A percentile compares a stretch with the other conserved stretches of the same genome.
These are phyloP conservation scores for Caranx melampygus DNA, from an alignment of 2,113 vertebrate genomes.

Conservation along the genomic window DNA sequence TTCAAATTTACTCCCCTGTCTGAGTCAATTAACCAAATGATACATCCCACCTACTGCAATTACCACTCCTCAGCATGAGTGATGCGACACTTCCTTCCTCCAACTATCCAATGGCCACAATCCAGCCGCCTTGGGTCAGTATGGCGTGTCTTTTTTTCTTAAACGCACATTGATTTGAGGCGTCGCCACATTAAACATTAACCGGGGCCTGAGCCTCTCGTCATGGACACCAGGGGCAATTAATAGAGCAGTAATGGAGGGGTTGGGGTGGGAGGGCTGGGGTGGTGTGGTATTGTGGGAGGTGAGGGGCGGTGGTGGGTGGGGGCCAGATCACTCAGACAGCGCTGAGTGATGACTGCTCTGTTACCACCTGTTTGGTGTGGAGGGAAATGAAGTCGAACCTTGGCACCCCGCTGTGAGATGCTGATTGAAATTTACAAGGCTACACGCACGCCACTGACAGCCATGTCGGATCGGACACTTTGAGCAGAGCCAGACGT, in stretches of 20 bases:
- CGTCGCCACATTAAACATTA: conserved; percentile 81
- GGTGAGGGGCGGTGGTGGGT: background rate
- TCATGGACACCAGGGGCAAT: conserved; percentile 73
- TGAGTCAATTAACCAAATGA: conserved; percentile 79
- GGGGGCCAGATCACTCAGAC: conserved; percentile 56
- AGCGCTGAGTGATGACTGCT: conserved; percentile 65
- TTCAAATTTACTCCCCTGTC: conserved; percentile 69
- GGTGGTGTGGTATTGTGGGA: background rate
- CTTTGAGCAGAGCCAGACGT: conserved; percentile 51
- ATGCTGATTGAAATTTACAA: conserved; percentile 81
- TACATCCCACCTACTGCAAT: conserved; percentile 57
- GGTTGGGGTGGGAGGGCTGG: conserved; percentile 11
- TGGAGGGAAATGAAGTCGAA: conserved; percentile 69
- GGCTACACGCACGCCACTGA: conserved; percentile 71
- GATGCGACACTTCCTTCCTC: conserved; percentile 73
- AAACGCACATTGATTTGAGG: conserved; percentile 82
- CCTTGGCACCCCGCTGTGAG: conserved; percentile 74
- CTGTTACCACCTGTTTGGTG: conserved; percentile 74
- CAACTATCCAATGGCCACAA: conserved; percentile 2
- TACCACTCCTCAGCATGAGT: conserved; percentile 47
- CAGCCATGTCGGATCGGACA: conserved; percentile 70
- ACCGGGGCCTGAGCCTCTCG: conserved; percentile 67
- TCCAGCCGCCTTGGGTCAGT: conserved; percentile 47
- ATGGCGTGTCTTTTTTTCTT: conserved; percentile 70
- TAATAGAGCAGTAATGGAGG: conserved; percentile 79